A percentile compares a stretch with the other conserved stretches of the same genome.
These are phyloP conservation scores for Saccostrea cuccullata DNA, from an alignment of 1,140 invertebrate genomes.

Conservation along the genomic window DNA sequence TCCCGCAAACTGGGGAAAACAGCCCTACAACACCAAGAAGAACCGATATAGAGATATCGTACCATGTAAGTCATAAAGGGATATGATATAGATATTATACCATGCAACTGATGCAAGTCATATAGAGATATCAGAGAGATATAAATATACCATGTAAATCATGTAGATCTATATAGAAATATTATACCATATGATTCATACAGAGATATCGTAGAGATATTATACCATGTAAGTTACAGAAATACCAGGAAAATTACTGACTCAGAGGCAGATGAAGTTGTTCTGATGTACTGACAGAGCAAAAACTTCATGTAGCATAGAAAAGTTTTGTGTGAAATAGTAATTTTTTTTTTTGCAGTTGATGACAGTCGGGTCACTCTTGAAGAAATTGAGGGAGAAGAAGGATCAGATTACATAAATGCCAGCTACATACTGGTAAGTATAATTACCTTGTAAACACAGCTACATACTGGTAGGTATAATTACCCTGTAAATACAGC, in stretches of 20 bases:
- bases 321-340: too few relatives aligned
- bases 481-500: neutral
- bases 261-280: too few relatives aligned
- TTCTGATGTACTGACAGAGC: too few relatives aligned
- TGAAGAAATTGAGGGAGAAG: constrained; percentile 85
- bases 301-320: too few relatives aligned
- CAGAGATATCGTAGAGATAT: neutral
- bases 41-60: constrained; percentile 67
- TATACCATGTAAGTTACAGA: neutral
- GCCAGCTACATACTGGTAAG: constrained; percentile 93
- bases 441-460: constrained; percentile 27
- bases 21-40: constrained; percentile 62
- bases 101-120: neutral
- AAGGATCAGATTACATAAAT: constrained; percentile 93
- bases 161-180: neutral
- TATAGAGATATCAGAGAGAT: neutral
- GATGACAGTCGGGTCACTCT: constrained; percentile 93
- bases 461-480: neutral
- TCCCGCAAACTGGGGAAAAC: constrained; percentile 56
- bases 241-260: neutral
- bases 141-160: neutral
- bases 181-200: neutral
- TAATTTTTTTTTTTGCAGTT: constrained; percentile 82
- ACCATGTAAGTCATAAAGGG: constrained; percentile 52
- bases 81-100: neutral